Conservation (phyloP, 2,797 vertebrate genomes). For the Momotus momota region DNA sequence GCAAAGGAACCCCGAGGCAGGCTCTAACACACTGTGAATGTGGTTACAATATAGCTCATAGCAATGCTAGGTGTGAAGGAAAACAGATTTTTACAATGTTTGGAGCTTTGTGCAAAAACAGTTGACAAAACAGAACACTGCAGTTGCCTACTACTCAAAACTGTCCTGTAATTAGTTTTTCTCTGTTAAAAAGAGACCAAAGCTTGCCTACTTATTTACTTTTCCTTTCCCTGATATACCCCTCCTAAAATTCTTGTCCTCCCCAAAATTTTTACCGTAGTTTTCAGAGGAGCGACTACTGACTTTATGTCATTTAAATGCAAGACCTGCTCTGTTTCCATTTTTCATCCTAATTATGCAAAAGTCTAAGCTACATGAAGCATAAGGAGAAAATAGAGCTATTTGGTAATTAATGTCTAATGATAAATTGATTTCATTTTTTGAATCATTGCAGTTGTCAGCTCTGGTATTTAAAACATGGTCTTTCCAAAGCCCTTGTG, state of each 20-base stretch:
- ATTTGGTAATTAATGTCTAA: conserved; percentile 66
- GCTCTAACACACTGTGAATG: conserved; percentile 57
- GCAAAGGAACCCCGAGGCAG: conserved; percentile 53
- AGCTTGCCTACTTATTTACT: background rate
- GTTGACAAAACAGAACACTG: conserved; percentile 63
- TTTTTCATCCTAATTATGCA: conserved; percentile 58
- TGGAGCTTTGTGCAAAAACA: conserved; percentile 57
- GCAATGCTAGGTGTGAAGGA: conserved; percentile 62
- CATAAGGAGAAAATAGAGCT: conserved; percentile 62
- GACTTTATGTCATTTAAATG: conserved; percentile 40
- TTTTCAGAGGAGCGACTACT: background rate
- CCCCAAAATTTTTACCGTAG: background rate
- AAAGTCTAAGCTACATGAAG: conserved; percentile 48
- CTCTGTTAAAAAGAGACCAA: background rate
- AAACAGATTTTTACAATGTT: conserved; percentile 70
- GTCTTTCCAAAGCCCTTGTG: background rate
- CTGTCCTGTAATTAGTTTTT: conserved; percentile 37
- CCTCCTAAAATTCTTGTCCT: background rate
- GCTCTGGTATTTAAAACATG: conserved; percentile 13
- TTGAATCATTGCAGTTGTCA: conserved; percentile 48
- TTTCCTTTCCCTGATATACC: background rate
- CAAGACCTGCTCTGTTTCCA: conserved; percentile 14
- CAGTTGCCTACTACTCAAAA: conserved; percentile 50
- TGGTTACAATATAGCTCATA: conserved; percentile 64
- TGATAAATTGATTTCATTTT: conserved; percentile 61